These are phyloP conservation scores for Luscinia megarhynchos DNA, from an alignment of 2,797 vertebrate genomes.

Conservation along the genomic window DNA sequence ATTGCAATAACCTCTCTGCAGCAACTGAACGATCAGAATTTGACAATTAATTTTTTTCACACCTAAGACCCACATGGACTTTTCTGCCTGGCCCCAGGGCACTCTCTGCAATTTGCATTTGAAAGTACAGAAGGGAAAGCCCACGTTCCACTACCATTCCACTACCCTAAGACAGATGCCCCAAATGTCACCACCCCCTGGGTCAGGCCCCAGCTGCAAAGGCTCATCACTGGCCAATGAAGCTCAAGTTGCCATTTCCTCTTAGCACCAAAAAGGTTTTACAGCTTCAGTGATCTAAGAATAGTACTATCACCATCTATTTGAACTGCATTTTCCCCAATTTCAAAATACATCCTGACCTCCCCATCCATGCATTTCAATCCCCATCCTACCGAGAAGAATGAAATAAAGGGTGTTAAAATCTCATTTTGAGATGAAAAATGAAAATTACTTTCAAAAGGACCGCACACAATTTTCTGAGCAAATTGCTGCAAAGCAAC, in stretches of 20 bases:
- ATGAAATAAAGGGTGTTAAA: neutral
- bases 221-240: neutral
- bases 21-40: neutral
- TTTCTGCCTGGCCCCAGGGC: neutral
- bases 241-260: neutral
- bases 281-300: neutral
- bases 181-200: neutral
- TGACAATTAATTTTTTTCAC: neutral
- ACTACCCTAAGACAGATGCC: neutral
- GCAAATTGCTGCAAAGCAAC: neutral
- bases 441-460: neutral
- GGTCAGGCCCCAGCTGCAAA: neutral
- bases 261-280: neutral
- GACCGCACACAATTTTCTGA: neutral
- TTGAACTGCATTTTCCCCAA: neutral
- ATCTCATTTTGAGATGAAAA: neutral
- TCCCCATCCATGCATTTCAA: neutral
- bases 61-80: neutral
- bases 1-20: neutral
- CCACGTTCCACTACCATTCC: neutral
- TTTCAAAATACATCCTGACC: neutral
- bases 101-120: constrained; percentile 1
- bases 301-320: neutral
- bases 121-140: constrained; percentile 15
- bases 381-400: neutral